Evolutionary conservation across 1,140 invertebrate genomes (phyloP).

Genomic region (Antheraea mylitta): DNA sequence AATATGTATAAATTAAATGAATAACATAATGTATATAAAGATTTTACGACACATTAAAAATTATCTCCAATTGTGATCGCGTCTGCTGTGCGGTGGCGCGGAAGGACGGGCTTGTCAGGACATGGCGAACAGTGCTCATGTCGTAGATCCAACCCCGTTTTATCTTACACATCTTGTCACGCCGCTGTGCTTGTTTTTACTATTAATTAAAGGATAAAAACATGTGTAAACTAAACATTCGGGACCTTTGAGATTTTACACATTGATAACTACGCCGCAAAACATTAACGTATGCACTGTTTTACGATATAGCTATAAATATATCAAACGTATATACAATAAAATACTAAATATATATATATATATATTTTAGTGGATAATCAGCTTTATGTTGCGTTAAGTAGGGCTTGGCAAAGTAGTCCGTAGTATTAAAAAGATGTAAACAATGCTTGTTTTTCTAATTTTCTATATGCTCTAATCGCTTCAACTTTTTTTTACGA

Average conservation of each 20-base stretch:
- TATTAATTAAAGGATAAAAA: slow-evolving; percentile 18
- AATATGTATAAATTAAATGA: too few species aligned
- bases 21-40: slow-evolving; percentile 7
- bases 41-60: slow-evolving; percentile 28
- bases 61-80: slow-evolving; percentile 27
- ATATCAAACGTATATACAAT: too few species aligned
- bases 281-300: not conserved
- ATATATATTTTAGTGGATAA: too few species aligned
- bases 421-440: too few species aligned
- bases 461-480: too few species aligned
- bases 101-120: not conserved
- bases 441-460: too few species aligned
- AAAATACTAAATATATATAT: too few species aligned
- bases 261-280: not conserved
- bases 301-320: too few species aligned
- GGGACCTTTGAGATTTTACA: not conserved
- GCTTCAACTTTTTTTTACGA: too few species aligned
- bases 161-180: slow-evolving; percentile 30
- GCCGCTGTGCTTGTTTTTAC: slow-evolving; percentile 17
- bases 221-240: slow-evolving; percentile 7
- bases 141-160: slow-evolving; percentile 9
- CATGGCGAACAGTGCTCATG: not conserved
- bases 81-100: slow-evolving; percentile 9
- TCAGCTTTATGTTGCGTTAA: too few species aligned
- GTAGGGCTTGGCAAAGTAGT: too few species aligned